These are phyloP conservation scores for Tapirus terrestris DNA, from an alignment of 2,113 vertebrate genomes.

Conservation along the genomic window DNA sequence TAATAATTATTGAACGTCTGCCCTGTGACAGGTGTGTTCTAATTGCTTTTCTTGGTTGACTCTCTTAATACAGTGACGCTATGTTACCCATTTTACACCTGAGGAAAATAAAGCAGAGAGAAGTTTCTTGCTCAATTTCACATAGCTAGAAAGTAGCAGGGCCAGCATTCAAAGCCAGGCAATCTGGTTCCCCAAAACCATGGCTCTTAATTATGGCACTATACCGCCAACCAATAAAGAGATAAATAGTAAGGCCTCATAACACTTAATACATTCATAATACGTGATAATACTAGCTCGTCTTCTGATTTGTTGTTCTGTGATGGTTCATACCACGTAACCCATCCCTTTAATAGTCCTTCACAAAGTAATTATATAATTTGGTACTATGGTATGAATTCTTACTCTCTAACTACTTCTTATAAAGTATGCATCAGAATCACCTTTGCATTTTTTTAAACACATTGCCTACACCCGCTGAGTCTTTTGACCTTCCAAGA, in stretches of 20 bases:
- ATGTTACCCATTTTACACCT: neutral
- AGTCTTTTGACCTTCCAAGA: neutral
- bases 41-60: conserved; percentile 3
- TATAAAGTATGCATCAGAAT: neutral
- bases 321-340: neutral
- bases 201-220: neutral
- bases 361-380: neutral
- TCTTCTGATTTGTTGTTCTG: neutral
- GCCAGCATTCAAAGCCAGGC: neutral
- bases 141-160: neutral
- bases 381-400: neutral
- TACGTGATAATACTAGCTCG: neutral
- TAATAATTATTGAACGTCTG: conserved; percentile 12
- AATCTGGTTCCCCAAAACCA: neutral
- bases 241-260: neutral
- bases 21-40: neutral
- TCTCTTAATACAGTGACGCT: neutral
- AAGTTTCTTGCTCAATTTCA: neutral
- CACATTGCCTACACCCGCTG: neutral
- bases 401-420: neutral
- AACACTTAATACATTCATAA: no score
- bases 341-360: neutral
- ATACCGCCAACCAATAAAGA: neutral
- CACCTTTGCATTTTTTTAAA: neutral
- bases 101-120: neutral